phyloP scores from a whole-genome alignment of 1,140 invertebrate species.

The Capitella teleta region DNA sequence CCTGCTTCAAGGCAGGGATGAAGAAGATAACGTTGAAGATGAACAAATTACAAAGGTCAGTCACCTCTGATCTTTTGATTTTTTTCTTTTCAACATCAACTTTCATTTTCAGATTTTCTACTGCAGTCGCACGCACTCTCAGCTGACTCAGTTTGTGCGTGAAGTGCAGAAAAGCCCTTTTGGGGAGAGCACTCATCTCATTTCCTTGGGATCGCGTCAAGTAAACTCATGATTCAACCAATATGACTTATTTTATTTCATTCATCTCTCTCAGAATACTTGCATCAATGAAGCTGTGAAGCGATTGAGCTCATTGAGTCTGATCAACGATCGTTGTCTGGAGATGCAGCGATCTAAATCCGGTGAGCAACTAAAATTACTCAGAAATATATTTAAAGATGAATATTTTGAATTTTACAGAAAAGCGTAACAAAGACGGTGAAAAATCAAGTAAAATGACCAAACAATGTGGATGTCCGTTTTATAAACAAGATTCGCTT shows the following conservation, averaged over 20 bases:
- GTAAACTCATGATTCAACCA: too few species aligned
- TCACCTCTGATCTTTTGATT: neutral
- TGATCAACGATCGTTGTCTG: constrained; percentile 91
- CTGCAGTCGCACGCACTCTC: constrained; percentile 92
- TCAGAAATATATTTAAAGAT: too few species aligned
- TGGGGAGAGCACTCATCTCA: constrained; percentile 57
- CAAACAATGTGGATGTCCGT: constrained; percentile 55
- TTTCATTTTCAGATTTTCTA: constrained; percentile 63
- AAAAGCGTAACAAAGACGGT: neutral
- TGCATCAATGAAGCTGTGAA: constrained; percentile 79
- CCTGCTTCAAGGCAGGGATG: constrained; percentile 25
- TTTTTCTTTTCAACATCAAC: neutral
- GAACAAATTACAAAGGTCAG: constrained; percentile 37
- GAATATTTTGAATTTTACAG: neutral
- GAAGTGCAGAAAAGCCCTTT: constrained; percentile 80
- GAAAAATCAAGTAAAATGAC: constrained; percentile 39
- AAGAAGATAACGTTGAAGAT: constrained; percentile 40
- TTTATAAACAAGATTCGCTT: constrained; percentile 55
- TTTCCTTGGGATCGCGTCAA: constrained; percentile 73
- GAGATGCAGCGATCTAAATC: constrained; percentile 67
- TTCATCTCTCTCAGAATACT: constrained; percentile 54
- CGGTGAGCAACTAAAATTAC: neutral
- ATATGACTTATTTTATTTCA: too few species aligned
- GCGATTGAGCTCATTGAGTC: constrained; percentile 58
- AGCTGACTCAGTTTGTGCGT: constrained; percentile 82